Evolutionary conservation across 2,113 vertebrate genomes (phyloP).

Genomic region (Ellobius talpinus): DNA sequence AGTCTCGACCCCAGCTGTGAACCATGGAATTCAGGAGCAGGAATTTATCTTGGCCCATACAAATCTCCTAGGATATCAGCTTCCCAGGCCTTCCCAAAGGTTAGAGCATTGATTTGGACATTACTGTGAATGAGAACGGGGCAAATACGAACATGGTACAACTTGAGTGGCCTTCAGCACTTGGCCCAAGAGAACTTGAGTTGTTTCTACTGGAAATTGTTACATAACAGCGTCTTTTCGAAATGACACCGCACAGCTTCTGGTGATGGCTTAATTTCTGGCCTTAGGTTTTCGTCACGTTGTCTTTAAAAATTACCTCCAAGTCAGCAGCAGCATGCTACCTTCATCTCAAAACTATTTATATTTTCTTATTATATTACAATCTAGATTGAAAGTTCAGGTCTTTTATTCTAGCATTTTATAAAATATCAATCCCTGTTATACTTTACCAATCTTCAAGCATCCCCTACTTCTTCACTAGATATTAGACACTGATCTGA

Average conservation of each 20-base stretch:
- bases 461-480: background rate
- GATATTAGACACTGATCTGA: background rate
- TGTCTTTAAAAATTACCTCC: conserved; percentile 20
- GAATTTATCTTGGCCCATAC: background rate
- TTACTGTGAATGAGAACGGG: background rate
- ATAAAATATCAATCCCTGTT: background rate
- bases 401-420: background rate
- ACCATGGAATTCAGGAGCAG: background rate
- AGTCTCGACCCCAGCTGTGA: background rate
- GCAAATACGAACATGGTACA: background rate
- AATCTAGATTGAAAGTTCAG: background rate
- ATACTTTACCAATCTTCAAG: background rate
- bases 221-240: background rate
- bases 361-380: background rate
- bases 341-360: no score
- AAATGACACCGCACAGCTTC: background rate
- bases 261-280: background rate
- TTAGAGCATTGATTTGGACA: background rate
- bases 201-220: background rate
- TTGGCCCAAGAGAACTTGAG: background rate
- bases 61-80: background rate
- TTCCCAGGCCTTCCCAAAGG: background rate
- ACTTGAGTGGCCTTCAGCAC: background rate
- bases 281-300: background rate
- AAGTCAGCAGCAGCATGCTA: background rate